A percentile compares a stretch with the other conserved stretches of the same genome.
These are phyloP conservation scores for Cyphomyrus plagiostoma DNA, from an alignment of 2,113 vertebrate genomes.

Conservation along the genomic window DNA sequence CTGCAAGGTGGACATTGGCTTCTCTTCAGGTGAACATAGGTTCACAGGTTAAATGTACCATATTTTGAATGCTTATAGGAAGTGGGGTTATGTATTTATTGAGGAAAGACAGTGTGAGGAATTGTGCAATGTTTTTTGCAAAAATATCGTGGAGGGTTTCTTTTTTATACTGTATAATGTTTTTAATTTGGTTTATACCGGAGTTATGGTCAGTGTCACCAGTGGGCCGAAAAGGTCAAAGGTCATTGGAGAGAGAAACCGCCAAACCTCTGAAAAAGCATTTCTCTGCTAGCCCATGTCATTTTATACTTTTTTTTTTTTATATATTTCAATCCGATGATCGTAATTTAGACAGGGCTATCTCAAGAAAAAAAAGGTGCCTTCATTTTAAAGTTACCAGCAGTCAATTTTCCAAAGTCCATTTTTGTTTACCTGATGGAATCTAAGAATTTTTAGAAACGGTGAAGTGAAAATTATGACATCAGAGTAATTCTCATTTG, in stretches of 20 bases:
- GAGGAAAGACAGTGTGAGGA: constrained; percentile 20
- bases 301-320: constrained; percentile 36
- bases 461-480: background rate
- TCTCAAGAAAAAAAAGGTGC: constrained; percentile 38
- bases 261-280: background rate
- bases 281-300: background rate
- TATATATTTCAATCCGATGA: constrained; percentile 29
- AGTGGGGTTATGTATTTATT: constrained; percentile 38
- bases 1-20: constrained; percentile 20
- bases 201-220: constrained; percentile 23
- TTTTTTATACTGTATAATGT: constrained; percentile 23
- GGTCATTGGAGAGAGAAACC: background rate
- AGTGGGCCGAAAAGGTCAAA: constrained; percentile 1
- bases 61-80: constrained; percentile 30
- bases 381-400: constrained; percentile 43
- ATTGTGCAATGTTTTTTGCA: background rate
- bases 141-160: constrained; percentile 25
- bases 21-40: constrained; percentile 25
- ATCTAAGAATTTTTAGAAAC: background rate
- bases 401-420: constrained; percentile 13
- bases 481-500: constrained; percentile 3
- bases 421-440: background rate
- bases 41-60: constrained; percentile 25
- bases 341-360: constrained; percentile 7
- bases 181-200: constrained; percentile 17